These are phyloP conservation scores for Anas platyrhynchos DNA, from an alignment of 2,113 vertebrate species.

Conservation along the genomic window DNA sequence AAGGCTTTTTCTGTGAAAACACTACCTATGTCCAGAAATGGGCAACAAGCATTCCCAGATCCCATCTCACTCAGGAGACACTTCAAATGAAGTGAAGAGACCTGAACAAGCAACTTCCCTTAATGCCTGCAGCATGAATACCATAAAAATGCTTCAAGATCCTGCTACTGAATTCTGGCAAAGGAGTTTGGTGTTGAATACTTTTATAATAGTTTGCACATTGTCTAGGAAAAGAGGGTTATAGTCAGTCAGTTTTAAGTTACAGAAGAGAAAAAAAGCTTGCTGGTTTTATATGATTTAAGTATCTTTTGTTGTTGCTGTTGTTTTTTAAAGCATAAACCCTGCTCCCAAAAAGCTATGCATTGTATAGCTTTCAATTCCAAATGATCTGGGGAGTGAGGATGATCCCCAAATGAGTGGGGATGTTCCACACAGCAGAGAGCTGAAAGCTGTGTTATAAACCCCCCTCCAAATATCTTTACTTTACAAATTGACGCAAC, in stretches of 20 bases:
- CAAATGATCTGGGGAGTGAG: neutral
- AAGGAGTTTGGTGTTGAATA: constrained; percentile 35
- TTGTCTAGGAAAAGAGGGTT: constrained; percentile 25
- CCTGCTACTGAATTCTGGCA: constrained; percentile 51
- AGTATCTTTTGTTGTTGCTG: neutral
- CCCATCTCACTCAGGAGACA: neutral
- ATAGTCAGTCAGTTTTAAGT: constrained; percentile 15
- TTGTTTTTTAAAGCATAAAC: neutral
- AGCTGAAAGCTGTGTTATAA: neutral
- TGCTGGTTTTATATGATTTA: neutral
- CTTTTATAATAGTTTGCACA: constrained; percentile 63
- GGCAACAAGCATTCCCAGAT: neutral
- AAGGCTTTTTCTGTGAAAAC: neutral
- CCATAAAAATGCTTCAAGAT: constrained; percentile 49
- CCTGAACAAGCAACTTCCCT: constrained; percentile 5
- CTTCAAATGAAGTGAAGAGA: neutral
- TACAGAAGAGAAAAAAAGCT: neutral
- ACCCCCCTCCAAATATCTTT: neutral
- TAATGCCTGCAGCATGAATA: constrained; percentile 31
- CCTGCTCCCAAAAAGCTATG: neutral
- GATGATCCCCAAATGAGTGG: neutral
- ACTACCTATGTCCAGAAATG: neutral
- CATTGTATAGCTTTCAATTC: neutral
- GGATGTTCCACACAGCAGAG: neutral
- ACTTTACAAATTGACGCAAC: neutral